Evolutionary conservation across 1,140 invertebrate genomes (phyloP), one percentile per base, ranked within the genome.

Genomic region (Fopius arisanus): DNA sequence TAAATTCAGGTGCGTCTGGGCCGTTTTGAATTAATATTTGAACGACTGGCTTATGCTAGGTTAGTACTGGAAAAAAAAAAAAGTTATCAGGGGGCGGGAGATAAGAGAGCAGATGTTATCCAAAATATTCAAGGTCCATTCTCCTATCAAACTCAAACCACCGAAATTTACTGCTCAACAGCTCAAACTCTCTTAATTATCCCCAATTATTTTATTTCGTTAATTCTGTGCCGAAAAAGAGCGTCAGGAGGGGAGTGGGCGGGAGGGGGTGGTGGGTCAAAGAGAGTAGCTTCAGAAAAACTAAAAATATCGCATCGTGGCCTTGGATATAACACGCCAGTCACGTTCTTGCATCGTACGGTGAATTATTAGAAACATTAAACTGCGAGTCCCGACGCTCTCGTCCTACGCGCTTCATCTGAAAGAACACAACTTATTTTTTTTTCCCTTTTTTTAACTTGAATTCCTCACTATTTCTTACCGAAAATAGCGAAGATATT

Each of bases 21-120:
- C 77, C 75, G 78, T 76, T 48, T 48, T 81, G 78, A 65, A 86
- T 86, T 86, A 86, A 86, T 87, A 86, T 87, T 87, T 86, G 83
- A 86, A 87, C 85, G 86, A 19, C 83, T 85, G 85, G 79, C 80
- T 86, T 88, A 87, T 84, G 85, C 85, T 88, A 87, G 86, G 86
- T 88, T 87, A 87, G 85, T 87, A 86, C 75, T 83, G 81, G 82
- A 82, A 83, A 86, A 54, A 51, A 69, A 75, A 81, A 29, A 65
- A 78, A 84, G 78, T 87, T 87, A 87, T 87, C 86, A 66, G 48
- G 31, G 66, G 51, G 67, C 7, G 28, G 12, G 79, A 76, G 86
- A 88, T 88, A 88, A 88, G 84, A 78, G 78, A 78, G 81, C 86
- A 88, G 87, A 88, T 88, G 85, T 86, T 88, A 88, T 88, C 86